These are phyloP conservation scores for Pampus argenteus DNA, from an alignment of 2,797 vertebrate genomes.

Conservation along the genomic window DNA sequence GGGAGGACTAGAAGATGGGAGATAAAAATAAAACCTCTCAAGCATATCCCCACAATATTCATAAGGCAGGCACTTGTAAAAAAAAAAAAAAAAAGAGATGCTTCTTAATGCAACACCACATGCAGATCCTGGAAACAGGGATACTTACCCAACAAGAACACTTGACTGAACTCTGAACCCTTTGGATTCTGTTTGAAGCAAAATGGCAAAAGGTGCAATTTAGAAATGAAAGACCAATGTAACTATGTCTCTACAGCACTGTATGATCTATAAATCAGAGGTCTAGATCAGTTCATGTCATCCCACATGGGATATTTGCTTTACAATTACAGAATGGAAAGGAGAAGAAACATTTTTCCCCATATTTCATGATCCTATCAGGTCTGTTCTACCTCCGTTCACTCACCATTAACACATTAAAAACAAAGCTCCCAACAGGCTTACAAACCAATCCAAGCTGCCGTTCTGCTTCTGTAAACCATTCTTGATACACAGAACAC, in stretches of 20 bases:
- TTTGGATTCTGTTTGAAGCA: constrained; percentile 33
- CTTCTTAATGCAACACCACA: constrained; percentile 53
- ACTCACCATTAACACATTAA: constrained; percentile 57
- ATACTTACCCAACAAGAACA: constrained; percentile 50
- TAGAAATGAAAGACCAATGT: constrained; percentile 53
- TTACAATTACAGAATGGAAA: constrained; percentile 26
- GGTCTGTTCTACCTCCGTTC: constrained; percentile 48
- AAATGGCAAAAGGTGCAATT: constrained; percentile 43
- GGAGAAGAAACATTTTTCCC: constrained; percentile 38
- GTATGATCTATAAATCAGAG: constrained; percentile 51
- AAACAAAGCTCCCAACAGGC: constrained; percentile 54
- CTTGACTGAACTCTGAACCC: constrained; percentile 53
- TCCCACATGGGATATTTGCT: constrained; percentile 50
- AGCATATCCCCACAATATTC: constrained; percentile 62
- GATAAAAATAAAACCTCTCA: constrained; percentile 76
- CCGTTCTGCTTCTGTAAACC: constrained; percentile 65
- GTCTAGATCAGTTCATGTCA: constrained; percentile 42
- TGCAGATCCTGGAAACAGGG: constrained; percentile 30
- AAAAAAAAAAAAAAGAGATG: constrained; percentile 38
- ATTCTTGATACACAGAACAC: constrained; percentile 56
- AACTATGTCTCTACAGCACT: constrained; percentile 35
- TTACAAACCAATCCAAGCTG: constrained; percentile 58
- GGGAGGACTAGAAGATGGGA: constrained; percentile 58
- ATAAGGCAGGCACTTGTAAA: constrained; percentile 48
- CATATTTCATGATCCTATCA: constrained; percentile 61